A percentile compares a stretch with the other conserved stretches of the same genome.
These are phyloP conservation scores for Phytoseiulus persimilis DNA, from an alignment of 2,888 invertebrate genomes.

Conservation along the genomic window DNA sequence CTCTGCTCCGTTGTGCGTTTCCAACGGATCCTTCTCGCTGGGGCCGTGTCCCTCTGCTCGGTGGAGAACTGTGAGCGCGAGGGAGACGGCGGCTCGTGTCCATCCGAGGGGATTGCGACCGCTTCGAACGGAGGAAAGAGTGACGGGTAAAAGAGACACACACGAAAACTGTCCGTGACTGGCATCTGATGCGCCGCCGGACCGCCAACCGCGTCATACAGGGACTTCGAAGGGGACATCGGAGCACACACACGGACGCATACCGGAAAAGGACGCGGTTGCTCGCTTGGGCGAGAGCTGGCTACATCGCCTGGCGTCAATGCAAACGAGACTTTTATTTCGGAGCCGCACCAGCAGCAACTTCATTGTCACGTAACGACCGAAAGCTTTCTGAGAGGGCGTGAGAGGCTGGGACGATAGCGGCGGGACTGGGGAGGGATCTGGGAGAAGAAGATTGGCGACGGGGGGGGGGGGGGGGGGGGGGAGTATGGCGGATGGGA, in stretches of 20 bases:
- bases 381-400: background rate
- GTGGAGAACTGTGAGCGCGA: background rate
- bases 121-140: background rate
- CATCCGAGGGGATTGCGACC: background rate
- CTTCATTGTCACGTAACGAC: conserved; percentile 5
- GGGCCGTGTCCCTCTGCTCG: background rate
- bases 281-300: background rate
- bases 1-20: background rate
- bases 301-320: background rate
- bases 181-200: background rate
- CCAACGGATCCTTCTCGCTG: background rate
- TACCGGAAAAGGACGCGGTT: too few species aligned
- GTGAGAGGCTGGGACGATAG: background rate
- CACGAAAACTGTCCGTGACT: background rate
- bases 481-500: background rate
- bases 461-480: background rate
- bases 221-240: background rate
- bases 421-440: background rate
- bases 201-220: background rate
- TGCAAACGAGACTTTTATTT: conserved; percentile 5
- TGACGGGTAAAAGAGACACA: background rate
- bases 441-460: background rate
- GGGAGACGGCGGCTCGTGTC: background rate
- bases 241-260: background rate
- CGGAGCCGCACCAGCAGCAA: background rate